Conservation (phyloP, 1,140 invertebrate species). For the Drosophila tsacasi region DNA sequence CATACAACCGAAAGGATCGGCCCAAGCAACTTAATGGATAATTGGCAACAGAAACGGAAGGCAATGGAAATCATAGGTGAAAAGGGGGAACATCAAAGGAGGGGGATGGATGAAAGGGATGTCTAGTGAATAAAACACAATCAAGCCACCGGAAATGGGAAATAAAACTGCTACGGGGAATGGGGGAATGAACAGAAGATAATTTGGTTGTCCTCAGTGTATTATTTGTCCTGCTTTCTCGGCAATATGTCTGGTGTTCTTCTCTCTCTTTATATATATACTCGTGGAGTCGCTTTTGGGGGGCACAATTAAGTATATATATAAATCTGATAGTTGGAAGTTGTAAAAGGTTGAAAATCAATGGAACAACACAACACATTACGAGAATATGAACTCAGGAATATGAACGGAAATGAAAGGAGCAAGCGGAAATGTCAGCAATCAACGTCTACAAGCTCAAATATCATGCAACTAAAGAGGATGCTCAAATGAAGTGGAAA, state of each 20-base stretch:
- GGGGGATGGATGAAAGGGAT: neutral
- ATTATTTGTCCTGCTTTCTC: conserved; percentile 84
- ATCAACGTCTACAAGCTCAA: conserved; percentile 9
- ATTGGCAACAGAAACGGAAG: conserved; percentile 58
- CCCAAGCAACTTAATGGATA: conserved; percentile 65
- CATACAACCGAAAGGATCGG: conserved; percentile 43
- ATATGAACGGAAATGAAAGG: conserved; percentile 49
- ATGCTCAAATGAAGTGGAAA: conserved; percentile 43
- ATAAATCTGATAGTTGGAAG: conserved; percentile 65
- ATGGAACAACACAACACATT: conserved; percentile 76
- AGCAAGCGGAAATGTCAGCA: conserved; percentile 59
- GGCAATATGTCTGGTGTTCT: conserved; percentile 71
- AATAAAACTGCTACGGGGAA: conserved; percentile 21
- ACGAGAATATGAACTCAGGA: conserved; percentile 60
- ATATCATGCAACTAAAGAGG: conserved; percentile 40
- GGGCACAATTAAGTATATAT: conserved; percentile 57
- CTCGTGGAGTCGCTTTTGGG: conserved; percentile 43
- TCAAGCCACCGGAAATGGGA: conserved; percentile 25
- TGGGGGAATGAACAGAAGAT: conserved; percentile 17
- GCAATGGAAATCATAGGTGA: conserved; percentile 46
- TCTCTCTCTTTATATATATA: conserved; percentile 52
- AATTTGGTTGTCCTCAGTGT: conserved; percentile 48
- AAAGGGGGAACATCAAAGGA: conserved; percentile 8
- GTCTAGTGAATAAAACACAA: conserved; percentile 26
- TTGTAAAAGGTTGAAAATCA: conserved; percentile 65